Evolutionary conservation across 2,888 invertebrate genomes (phyloP).

Genomic region (Calameuta pallipes): DNA sequence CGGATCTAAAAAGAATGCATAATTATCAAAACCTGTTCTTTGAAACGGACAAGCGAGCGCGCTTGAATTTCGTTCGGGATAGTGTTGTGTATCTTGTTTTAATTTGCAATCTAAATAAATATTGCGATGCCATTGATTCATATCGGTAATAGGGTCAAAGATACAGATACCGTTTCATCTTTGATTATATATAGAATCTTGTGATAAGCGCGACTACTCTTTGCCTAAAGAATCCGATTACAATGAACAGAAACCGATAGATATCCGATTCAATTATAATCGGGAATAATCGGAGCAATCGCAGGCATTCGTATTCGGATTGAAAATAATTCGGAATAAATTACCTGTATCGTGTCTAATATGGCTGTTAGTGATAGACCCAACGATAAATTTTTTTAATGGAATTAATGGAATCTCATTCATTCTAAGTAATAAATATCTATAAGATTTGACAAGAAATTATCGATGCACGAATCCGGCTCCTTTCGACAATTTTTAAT

Average conservation of each 20-base stretch:
- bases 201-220: not conserved
- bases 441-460: too few relatives aligned
- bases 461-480: too few relatives aligned
- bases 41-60: not conserved
- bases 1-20: not conserved
- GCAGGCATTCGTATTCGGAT: too few relatives aligned
- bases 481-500: too few relatives aligned
- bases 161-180: not conserved
- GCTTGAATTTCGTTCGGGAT: not conserved
- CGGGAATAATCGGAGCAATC: not conserved
- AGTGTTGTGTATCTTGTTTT: not conserved
- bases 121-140: not conserved
- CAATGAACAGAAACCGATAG: not conserved
- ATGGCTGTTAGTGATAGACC: too few relatives aligned
- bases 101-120: not conserved
- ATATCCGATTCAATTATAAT: not conserved
- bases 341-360: too few relatives aligned
- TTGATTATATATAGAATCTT: not conserved
- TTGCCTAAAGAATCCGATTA: not conserved
- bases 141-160: not conserved
- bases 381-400: too few relatives aligned
- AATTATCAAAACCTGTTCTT: not conserved
- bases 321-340: too few relatives aligned
- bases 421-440: too few relatives aligned
- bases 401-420: too few relatives aligned